Base-by-base conservation (phyloP, 2,797 vertebrate species). In the Gymnocypris eckloni region DNA sequence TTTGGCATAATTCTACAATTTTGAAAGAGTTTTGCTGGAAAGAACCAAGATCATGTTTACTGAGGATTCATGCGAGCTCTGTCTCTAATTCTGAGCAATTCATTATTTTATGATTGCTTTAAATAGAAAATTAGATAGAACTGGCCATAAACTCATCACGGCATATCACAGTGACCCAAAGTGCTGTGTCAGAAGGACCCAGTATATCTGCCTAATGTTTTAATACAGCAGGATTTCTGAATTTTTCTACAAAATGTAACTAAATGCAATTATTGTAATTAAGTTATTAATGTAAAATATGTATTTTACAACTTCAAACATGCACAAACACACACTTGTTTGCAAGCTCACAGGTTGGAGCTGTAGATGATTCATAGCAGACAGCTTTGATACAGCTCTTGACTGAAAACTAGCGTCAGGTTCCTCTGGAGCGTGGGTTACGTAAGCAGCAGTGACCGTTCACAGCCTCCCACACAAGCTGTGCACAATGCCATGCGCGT, bases 381-480 rank as follows among this genome's bases (percentile, higher is more conserved):
- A 25, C 8, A 61, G 39, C 18, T 1, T 33, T 79, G n/a, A 20
- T 66, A 12, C 48, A 22, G 20, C 16, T 22, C 59, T 45, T 45
- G 70, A 45, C 70, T 73, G 16, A 33, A 64, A 66, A 64, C n/a
- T 20, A 18, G 13, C 0, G 2, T 16, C 77, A 12, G n/a, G 16
- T 48, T 66, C 43, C 59, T 80, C 43, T 33, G 1, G 43, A 25
- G 13, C 12, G 22, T 1, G 7, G 71, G 28, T 80, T 80, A 80
- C 1, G 0, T 48, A 66, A 80, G 78, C 59, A 80, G 41, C 59
- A 50, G 37, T 43, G 39, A 43, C 39, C 43, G 54, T 43, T 79
- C 56, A 80, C 78, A 64, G 39, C 78, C 78, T 13, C 78, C 78
- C 78, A 80, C 78, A 33, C 78, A 66, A 66, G 10, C 25, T 79